A percentile compares a stretch with the other conserved stretches of the same genome.
phyloP scores from a whole-genome alignment of 2,113 vertebrate genomes.

The Poecilia latipinna region DNA sequence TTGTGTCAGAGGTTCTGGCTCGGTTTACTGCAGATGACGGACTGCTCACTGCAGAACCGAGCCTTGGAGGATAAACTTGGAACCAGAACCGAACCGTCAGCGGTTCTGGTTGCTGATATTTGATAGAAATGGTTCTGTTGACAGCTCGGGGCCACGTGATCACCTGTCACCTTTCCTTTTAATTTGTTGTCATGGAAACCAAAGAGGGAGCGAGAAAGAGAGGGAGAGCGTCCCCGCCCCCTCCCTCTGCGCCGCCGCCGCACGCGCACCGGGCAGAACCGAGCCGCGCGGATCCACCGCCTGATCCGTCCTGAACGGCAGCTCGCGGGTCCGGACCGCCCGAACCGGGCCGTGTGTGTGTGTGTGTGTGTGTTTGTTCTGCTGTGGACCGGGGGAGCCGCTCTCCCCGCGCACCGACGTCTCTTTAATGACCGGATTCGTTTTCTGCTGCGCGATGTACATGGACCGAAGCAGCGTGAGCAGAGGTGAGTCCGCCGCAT shows the following conservation, averaged over 20 bases:
- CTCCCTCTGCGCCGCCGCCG: constrained; percentile 25
- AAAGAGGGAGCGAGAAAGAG: constrained; percentile 30
- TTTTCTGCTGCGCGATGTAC: constrained; percentile 86
- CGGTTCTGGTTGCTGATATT: no score
- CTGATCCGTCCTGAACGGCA: constrained; percentile 19
- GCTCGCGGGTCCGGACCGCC: constrained; percentile 28
- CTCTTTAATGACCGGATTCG: constrained; percentile 85
- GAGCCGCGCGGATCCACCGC: constrained; percentile 54
- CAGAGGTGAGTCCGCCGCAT: constrained; percentile 73
- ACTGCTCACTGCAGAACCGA: neutral
- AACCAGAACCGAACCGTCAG: neutral
- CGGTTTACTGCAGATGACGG: neutral
- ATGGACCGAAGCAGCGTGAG: constrained; percentile 85
- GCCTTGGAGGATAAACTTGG: neutral
- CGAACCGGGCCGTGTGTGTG: constrained; percentile 8
- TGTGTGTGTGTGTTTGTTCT: constrained; percentile 39
- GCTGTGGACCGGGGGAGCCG: constrained; percentile 74
- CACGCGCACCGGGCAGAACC: constrained; percentile 55
- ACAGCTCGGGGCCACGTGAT: constrained; percentile 2
- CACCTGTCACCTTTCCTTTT: constrained; percentile 10
- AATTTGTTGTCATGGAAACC: constrained; percentile 80
- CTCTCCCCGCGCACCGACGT: constrained; percentile 70
- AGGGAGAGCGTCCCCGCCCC: constrained; percentile 4
- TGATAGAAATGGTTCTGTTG: neutral
- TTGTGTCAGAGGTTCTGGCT: neutral